Evolutionary conservation across 2,113 vertebrate species (phyloP).

Genomic region (Alces alces): DNA sequence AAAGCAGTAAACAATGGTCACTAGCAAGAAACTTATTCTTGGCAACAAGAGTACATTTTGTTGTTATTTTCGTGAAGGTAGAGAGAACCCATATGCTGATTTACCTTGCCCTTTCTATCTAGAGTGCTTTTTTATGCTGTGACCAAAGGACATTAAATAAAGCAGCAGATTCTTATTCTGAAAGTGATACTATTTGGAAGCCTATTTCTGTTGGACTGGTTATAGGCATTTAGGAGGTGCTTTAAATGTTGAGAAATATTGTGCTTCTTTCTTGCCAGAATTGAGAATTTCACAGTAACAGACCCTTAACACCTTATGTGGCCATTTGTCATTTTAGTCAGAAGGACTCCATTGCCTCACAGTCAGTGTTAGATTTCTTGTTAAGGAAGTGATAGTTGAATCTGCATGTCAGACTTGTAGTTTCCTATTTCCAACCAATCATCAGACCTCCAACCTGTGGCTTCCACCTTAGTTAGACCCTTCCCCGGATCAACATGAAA

Average conservation of each 20-base stretch:
- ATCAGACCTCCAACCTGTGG: neutral
- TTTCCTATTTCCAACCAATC: neutral
- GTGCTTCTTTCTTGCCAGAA: neutral
- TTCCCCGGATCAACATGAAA: neutral
- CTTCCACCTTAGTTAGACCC: neutral
- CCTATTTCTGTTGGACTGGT: neutral
- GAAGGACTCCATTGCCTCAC: neutral
- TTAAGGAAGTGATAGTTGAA: neutral
- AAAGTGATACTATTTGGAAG: neutral
- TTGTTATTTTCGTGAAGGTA: neutral
- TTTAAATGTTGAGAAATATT: neutral
- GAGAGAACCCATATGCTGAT: neutral
- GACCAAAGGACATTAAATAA: neutral
- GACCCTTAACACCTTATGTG: neutral
- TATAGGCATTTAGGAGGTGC: neutral
- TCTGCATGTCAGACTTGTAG: neutral
- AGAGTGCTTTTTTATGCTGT: neutral
- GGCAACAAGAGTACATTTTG: fast-evolving
- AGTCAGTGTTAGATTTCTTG: neutral
- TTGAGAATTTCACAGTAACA: neutral
- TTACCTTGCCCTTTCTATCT: neutral
- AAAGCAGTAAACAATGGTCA: neutral
- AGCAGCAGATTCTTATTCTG: neutral
- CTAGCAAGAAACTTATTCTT: neutral
- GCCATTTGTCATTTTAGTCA: neutral